A percentile compares a stretch with the other conserved stretches of the same genome.
Evolutionary conservation across 2,888 invertebrate species (phyloP).

Genomic region (Ferrisia virgata): DNA sequence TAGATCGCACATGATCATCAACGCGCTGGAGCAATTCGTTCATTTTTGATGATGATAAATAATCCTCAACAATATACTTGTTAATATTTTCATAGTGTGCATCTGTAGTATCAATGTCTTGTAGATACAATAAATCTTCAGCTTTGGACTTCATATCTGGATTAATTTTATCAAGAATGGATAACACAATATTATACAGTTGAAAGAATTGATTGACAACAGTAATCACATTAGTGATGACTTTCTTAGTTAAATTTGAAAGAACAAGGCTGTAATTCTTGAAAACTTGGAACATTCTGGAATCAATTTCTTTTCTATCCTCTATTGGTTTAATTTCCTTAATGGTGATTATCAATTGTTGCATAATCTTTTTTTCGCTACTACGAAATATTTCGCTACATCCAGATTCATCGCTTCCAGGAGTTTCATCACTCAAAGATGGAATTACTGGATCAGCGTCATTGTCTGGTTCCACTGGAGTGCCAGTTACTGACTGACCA

Average conservation of each 20-base stretch:
- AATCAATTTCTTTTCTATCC: slow-evolving; percentile 22
- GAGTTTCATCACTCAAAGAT: neutral
- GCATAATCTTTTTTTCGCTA: neutral
- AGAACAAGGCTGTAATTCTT: slow-evolving; percentile 9
- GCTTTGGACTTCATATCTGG: slow-evolving; percentile 24
- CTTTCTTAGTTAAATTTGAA: neutral
- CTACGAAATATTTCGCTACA: slow-evolving; percentile 15
- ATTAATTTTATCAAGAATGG: slow-evolving; percentile 34
- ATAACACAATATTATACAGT: neutral
- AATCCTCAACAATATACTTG: slow-evolving; percentile 11
- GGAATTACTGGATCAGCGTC: neutral
- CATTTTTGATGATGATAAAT: slow-evolving; percentile 22
- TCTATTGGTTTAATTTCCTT: neutral
- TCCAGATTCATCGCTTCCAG: neutral
- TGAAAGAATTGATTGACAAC: slow-evolving; percentile 13
- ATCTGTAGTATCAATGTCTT: neutral
- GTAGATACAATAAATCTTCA: neutral
- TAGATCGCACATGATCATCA: neutral
- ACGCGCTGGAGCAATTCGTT: neutral
- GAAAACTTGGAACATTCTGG: neutral
- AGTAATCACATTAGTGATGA: neutral
- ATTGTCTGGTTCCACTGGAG: neutral
- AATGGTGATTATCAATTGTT: neutral
- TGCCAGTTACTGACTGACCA: neutral
- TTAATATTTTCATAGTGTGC: neutral